These are phyloP conservation scores for Tuberolachnus salignus DNA, from an alignment of 2,888 invertebrate genomes.

Conservation along the genomic window DNA sequence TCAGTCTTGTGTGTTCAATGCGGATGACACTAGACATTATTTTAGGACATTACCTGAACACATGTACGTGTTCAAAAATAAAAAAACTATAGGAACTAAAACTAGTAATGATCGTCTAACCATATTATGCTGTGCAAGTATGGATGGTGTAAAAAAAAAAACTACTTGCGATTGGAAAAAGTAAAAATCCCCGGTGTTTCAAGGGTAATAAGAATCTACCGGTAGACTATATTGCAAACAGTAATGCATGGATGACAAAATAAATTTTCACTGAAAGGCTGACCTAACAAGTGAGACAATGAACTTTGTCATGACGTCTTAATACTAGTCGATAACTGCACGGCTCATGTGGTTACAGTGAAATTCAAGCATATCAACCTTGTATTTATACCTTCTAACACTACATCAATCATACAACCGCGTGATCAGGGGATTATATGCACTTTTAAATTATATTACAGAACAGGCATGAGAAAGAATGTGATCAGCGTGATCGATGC, in stretches of 20 bases:
- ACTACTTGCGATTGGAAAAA: conserved; percentile 61
- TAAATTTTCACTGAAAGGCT: conserved; percentile 60
- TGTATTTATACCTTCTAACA: conserved; percentile 51
- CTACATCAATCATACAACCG: conserved; percentile 55
- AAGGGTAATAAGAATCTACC: conserved; percentile 59
- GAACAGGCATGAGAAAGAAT: conserved; percentile 8
- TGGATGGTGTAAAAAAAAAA: conserved; percentile 60
- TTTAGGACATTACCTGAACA: conserved; percentile 59
- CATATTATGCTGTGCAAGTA: conserved; percentile 2
- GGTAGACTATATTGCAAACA: conserved; percentile 60
- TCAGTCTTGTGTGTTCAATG: conserved; percentile 59
- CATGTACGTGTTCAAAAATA: conserved; percentile 59
- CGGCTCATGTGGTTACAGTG: neutral
- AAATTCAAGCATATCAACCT: conserved; percentile 20
- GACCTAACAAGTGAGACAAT: conserved; percentile 59
- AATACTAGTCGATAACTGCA: neutral
- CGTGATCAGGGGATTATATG: conserved; percentile 58
- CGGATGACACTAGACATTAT: conserved; percentile 60
- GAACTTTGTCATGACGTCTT: conserved; percentile 58
- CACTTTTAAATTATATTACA: conserved; percentile 34
- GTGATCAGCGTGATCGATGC: conserved; percentile 39
- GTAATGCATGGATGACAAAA: conserved; percentile 62
- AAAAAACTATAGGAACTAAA: conserved; percentile 59
- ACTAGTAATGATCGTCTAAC: conserved; percentile 4
- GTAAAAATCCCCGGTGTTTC: conserved; percentile 61